phyloP scores from a whole-genome alignment of 2,113 vertebrate species.

The Myocastor coypus region DNA sequence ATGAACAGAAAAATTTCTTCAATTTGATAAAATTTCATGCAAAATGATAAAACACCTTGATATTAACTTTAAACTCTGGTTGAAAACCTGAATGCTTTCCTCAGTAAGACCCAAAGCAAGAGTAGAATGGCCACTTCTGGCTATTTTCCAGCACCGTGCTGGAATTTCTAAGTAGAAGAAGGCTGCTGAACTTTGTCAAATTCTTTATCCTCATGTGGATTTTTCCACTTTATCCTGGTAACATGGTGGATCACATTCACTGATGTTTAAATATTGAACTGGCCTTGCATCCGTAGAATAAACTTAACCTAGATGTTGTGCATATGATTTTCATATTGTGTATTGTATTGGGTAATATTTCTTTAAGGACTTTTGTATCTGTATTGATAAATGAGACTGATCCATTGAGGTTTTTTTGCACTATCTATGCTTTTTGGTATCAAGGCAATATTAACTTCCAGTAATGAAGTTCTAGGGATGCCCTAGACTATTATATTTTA shows the following conservation, averaged over 20 bases:
- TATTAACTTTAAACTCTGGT: neutral
- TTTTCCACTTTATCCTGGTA: constrained; percentile 22
- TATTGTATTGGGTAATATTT: neutral
- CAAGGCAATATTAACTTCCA: neutral
- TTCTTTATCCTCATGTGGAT: neutral
- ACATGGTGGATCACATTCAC: neutral
- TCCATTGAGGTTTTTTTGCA: neutral
- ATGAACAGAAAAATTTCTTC: neutral
- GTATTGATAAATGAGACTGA: neutral
- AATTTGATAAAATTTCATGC: neutral
- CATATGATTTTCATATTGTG: neutral
- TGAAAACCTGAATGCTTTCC: neutral
- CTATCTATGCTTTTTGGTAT: neutral
- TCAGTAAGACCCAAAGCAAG: neutral
- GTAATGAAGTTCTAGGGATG: neutral
- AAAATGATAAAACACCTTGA: neutral
- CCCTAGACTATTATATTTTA: neutral
- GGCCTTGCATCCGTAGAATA: neutral
- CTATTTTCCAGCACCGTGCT: neutral
- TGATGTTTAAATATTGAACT: constrained; percentile 6
- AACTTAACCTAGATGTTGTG: neutral
- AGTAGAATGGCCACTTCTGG: neutral
- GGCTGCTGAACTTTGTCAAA: neutral
- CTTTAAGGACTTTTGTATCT: neutral
- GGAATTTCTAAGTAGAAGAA: too few species aligned